Evolutionary conservation across 1,140 invertebrate species (phyloP).

Genomic region (Berghia stephanieae): DNA sequence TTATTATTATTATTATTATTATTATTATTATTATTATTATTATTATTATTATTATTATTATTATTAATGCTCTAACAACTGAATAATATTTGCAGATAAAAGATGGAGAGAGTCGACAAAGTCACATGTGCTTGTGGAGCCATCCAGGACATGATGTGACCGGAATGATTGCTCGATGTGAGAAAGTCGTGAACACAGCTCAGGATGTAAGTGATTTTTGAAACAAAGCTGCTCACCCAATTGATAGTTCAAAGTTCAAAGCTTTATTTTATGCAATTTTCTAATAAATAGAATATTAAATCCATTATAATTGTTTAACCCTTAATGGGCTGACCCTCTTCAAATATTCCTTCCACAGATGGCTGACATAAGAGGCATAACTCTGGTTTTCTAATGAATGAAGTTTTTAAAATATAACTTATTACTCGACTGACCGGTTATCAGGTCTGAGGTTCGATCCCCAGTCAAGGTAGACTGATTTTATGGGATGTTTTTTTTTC

Average conservation of each 20-base stretch:
- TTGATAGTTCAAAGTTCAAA: not conserved
- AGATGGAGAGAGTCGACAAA: conserved; percentile 45
- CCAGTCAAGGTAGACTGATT: no score
- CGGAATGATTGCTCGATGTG: conserved; percentile 55
- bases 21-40: no score
- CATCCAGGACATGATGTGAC: conserved; percentile 59
- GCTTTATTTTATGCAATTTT: not conserved
- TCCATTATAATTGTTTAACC: not conserved
- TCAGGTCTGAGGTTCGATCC: no score
- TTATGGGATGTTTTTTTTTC: not conserved
- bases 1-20: no score
- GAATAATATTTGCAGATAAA: conserved; percentile 35
- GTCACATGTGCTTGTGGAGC: conserved; percentile 52
- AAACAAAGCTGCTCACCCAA: not conserved
- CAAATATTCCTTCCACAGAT: not conserved
- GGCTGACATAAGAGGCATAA: not conserved
- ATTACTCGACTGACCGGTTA: not conserved
- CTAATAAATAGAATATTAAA: not conserved
- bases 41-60: no score
- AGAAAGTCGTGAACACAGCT: conserved; percentile 56
- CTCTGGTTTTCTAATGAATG: not conserved
- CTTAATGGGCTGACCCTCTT: not conserved
- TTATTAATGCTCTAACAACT: no score
- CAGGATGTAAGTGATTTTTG: conserved; percentile 47
- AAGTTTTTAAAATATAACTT: not conserved